phyloP scores from a whole-genome alignment of 2,888 invertebrate genomes.

The Cyaniris semiargus region DNA sequence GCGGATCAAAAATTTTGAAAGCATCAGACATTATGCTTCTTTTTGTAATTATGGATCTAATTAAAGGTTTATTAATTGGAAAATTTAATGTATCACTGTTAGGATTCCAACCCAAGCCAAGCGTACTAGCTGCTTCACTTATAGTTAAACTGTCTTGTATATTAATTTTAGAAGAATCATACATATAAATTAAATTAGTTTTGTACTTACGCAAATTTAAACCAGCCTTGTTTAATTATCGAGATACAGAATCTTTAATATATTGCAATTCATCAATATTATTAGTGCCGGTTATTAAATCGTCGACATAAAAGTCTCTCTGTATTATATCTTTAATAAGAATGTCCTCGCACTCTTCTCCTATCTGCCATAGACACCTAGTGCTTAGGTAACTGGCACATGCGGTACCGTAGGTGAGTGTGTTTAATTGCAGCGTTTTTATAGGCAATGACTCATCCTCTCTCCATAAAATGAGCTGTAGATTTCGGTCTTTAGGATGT shows the following conservation, averaged over 20 bases:
- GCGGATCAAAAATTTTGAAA: constrained; percentile 41
- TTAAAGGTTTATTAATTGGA: constrained; percentile 35
- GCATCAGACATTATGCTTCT: constrained; percentile 41
- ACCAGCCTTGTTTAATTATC: constrained; percentile 36
- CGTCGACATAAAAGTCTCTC: too few relatives aligned
- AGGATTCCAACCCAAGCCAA: constrained; percentile 44
- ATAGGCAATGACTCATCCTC: too few relatives aligned
- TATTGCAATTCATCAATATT: too few relatives aligned
- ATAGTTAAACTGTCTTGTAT: constrained; percentile 38
- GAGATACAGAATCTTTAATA: too few relatives aligned
- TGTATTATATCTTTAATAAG: too few relatives aligned
- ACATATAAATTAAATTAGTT: constrained; percentile 36
- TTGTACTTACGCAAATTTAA: constrained; percentile 40
- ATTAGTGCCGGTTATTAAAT: too few relatives aligned
- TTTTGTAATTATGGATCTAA: constrained; percentile 37
- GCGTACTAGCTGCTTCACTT: constrained; percentile 43
- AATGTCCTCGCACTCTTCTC: too few relatives aligned
- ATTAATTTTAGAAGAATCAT: constrained; percentile 28
- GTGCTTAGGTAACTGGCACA: constrained; percentile 1
- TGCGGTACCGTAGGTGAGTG: too few relatives aligned
- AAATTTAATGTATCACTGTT: constrained; percentile 39
- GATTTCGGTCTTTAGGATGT: too few relatives aligned
- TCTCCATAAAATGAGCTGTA: too few relatives aligned
- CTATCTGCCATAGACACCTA: too few relatives aligned
- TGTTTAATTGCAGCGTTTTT: too few relatives aligned